Base-by-base conservation (phyloP, 1,140 invertebrate species). In the Aporrectodea caliginosa region DNA sequence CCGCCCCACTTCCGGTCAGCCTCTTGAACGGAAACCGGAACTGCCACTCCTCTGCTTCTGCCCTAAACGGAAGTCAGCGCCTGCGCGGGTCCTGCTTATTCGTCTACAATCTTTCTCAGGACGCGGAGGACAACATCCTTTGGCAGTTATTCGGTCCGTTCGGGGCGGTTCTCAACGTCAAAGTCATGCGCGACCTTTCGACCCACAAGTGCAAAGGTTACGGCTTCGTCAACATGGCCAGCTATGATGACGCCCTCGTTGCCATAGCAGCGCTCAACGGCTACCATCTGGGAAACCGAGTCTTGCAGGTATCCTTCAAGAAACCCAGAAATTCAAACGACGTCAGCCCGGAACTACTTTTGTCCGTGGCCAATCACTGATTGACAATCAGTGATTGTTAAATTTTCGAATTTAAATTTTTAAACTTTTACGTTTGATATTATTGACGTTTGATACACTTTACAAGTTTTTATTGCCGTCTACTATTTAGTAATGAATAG, bases 161-260 rank as follows among this genome's bases (percentile, higher is more conserved):
- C 88, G 98, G 98, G 78, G 97, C 97, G 79, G 97, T 99, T 78
- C 96, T 98, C 89, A 96, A 94, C 86, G 97, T 99, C 35, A 99
- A 99, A 91, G 90, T 90, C 76, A 98, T 99, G 85, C 93, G 96
- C 80, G 97, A 99, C 90, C 91, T 96, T 85, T 94, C 98, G 89
- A 98, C 97, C 81, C 97, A 98, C 90, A 99, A 99, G 90, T 99
- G 98, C 92, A 99, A 98, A 90, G 98, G 98, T 83, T 99, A 98
- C 89, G 98, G 96, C n/a, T 98, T 99, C 89, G 97, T 99, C 79
- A 98, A 96, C 76, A 99, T 99, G 98, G 98, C 96, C 84, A 98
- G 98, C 89, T 99, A 99, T 90, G 97, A 99, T 88, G 97, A 99
- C 88, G 96, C 97, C 16, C 92, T 98, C 31, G 93, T 97, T 80